phyloP scores from a whole-genome alignment of 2,797 vertebrate genomes.

The Brachymystax lenok region DNA sequence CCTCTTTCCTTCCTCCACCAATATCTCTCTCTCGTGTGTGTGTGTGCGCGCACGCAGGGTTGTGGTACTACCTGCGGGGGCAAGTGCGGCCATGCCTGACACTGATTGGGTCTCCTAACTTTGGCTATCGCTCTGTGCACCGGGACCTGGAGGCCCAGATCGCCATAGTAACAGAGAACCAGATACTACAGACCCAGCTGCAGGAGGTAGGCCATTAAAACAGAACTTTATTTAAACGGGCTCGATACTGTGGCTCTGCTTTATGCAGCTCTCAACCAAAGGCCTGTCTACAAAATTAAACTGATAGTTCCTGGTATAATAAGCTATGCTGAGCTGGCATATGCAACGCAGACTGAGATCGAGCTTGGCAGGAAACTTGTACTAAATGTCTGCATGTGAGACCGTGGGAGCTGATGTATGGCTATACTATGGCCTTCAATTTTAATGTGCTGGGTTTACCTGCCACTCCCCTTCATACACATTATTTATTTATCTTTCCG shows the following conservation, averaged over 20 bases:
- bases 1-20: slow-evolving; percentile 27
- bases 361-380: neutral
- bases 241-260: too few relatives aligned
- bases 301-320: too few relatives aligned
- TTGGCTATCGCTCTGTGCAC: slow-evolving; percentile 95
- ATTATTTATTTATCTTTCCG: neutral
- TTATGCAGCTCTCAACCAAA: too few relatives aligned
- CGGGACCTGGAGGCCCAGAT: slow-evolving; percentile 97
- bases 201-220: slow-evolving; percentile 79
- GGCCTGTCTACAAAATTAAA: too few relatives aligned
- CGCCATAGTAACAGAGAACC: slow-evolving; percentile 91
- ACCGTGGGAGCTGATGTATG: neutral
- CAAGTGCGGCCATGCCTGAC: slow-evolving; percentile 90
- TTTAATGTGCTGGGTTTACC: neutral
- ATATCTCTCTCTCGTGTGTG: neutral
- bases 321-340: neutral
- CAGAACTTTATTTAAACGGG: neutral
- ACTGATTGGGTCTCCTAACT: slow-evolving; percentile 96
- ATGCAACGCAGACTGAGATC: neutral
- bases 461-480: neutral
- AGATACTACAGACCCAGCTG: slow-evolving; percentile 87
- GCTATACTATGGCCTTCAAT: neutral
- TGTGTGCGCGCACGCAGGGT: slow-evolving; percentile 72
- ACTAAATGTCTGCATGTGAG: neutral
- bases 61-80: slow-evolving; percentile 94